Conservation (phyloP, 2,888 invertebrate species). For the Papilio elwesi region DNA sequence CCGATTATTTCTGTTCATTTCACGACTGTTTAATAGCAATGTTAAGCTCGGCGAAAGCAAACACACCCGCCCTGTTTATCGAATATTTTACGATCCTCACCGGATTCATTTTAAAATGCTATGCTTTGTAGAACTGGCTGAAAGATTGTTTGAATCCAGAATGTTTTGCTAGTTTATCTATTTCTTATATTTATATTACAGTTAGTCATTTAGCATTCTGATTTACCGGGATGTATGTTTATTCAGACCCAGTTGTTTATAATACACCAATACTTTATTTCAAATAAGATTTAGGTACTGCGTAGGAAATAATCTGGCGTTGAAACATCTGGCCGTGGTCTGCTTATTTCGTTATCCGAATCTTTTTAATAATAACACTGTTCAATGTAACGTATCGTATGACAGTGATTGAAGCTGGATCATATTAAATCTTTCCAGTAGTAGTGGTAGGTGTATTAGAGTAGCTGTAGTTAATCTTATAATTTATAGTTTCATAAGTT, state of each 20-base stretch:
- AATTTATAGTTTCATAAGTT: background rate
- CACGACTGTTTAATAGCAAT: conserved; percentile 84
- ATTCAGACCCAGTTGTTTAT: conserved; percentile 78
- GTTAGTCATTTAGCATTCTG: conserved; percentile 82
- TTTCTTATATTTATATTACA: conserved; percentile 81
- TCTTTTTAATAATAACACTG: conserved; percentile 39
- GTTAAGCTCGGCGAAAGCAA: conserved; percentile 82
- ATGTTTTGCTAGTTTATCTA: conserved; percentile 71
- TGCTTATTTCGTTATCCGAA: conserved; percentile 57
- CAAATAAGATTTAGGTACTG: conserved; percentile 74
- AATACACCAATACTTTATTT: conserved; percentile 78
- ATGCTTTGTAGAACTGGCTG: conserved; percentile 76
- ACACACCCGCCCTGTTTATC: conserved; percentile 82
- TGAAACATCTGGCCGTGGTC: conserved; percentile 70
- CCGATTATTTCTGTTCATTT: conserved; percentile 84
- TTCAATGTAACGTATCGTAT: conserved; percentile 28
- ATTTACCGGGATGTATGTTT: conserved; percentile 80
- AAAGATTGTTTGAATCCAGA: conserved; percentile 77
- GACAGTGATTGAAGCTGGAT: conserved; percentile 9
- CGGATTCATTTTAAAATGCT: conserved; percentile 81
- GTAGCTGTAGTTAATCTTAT: background rate
- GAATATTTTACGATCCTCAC: conserved; percentile 82
- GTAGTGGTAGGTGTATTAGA: background rate
- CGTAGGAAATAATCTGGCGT: conserved; percentile 71
- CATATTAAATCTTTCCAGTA: conserved; percentile 3